A percentile compares a stretch with the other conserved stretches of the same genome.
Evolutionary conservation across 92 coral and sea anemone species (phyloP).

Genomic region (Palythoa grandiflora): DNA sequence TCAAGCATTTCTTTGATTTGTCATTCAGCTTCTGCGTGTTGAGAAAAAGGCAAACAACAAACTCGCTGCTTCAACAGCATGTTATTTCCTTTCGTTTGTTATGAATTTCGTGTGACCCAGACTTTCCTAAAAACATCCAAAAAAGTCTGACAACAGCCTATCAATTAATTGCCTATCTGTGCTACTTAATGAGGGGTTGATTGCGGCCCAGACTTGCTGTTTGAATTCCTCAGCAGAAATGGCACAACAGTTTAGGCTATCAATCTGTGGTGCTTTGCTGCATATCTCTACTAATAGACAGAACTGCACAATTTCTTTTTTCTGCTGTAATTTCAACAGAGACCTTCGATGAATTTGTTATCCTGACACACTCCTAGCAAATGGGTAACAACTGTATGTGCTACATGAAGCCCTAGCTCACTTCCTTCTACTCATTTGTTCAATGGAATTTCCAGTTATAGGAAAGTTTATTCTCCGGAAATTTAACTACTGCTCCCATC

Average conservation of each 20-base stretch:
- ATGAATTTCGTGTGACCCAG: background rate
- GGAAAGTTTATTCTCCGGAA: slow-evolving; percentile 37
- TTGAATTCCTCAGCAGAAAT: background rate
- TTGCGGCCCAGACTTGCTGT: background rate
- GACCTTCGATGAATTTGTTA: slow-evolving; percentile 35
- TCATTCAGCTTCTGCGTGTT: too few relatives aligned
- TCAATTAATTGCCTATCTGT: background rate
- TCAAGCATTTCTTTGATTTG: too few relatives aligned
- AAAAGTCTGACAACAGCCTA: background rate
- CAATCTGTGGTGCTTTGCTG: slow-evolving; percentile 4
- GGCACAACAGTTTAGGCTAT: background rate
- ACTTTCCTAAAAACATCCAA: background rate
- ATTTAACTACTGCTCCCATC: slow-evolving; percentile 42
- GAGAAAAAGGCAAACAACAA: background rate
- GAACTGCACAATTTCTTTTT: slow-evolving; percentile 42
- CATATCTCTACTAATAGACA: slow-evolving; percentile 24
- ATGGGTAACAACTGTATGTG: slow-evolving; percentile 48
- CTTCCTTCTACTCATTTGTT: background rate
- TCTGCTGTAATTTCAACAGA: background rate
- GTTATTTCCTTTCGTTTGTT: background rate
- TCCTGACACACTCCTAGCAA: slow-evolving; percentile 43
- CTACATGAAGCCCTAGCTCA: slow-evolving; percentile 35
- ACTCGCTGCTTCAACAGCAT: background rate
- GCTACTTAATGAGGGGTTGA: background rate
- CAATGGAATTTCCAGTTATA: slow-evolving; percentile 40